These are phyloP conservation scores for Stylophora pistillata DNA, from an alignment of 64 coral and sea anemone species.

Conservation along the genomic window DNA sequence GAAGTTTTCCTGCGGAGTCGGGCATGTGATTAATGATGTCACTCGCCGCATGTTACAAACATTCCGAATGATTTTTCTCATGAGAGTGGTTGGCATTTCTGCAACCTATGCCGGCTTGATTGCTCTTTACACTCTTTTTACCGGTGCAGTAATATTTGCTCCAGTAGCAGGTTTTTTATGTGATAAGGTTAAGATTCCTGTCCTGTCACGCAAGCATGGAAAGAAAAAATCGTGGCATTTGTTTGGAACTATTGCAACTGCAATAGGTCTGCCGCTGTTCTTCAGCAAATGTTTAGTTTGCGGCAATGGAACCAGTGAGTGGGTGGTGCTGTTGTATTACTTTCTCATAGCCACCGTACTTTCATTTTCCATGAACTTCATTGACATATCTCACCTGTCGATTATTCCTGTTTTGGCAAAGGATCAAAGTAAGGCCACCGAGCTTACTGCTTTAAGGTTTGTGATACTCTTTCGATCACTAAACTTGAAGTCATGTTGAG, in stretches of 20 bases:
- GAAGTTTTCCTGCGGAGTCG: conserved; percentile 20
- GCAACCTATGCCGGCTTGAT: conserved; percentile 10
- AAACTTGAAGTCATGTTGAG: not conserved
- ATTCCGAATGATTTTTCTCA: conserved; percentile 13
- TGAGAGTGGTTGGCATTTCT: conserved; percentile 26
- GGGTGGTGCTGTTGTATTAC: conserved; percentile 21
- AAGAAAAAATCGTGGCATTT: conserved; percentile 34
- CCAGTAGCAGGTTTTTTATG: not conserved
- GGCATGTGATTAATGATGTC: conserved; percentile 17
- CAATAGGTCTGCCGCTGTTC: not conserved
- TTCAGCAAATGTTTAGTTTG: conserved; percentile 21
- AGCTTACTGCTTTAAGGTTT: conserved; percentile 30
- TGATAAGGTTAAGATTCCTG: conserved; percentile 4
- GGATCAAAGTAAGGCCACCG: conserved; percentile 3
- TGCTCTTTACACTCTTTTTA: not conserved
- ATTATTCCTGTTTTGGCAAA: conserved; percentile 20
- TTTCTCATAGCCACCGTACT: not conserved
- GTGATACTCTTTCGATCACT: not conserved
- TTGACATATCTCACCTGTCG: conserved; percentile 32
- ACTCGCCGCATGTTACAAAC: not conserved
- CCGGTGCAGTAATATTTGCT: not conserved
- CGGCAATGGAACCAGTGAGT: not conserved
- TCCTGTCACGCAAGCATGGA: conserved; percentile 1
- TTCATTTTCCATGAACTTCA: not conserved
- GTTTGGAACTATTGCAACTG: not conserved